Evolutionary conservation across 2,888 invertebrate species (phyloP).

Genomic region (Silvanus unidentatus): DNA sequence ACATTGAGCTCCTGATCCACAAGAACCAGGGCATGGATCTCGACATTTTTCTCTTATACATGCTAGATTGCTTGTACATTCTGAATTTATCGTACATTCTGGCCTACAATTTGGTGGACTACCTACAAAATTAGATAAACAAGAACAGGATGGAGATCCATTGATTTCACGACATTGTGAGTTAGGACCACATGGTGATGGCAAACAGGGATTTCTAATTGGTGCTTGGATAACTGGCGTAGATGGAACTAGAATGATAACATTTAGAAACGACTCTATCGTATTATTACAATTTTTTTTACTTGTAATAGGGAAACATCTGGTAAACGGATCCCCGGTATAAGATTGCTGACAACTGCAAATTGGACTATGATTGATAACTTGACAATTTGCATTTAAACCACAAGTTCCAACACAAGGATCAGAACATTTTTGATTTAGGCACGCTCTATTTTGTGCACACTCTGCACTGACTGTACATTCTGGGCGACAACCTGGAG

Average conservation of each 20-base stretch:
- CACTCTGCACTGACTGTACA: constrained; percentile 76
- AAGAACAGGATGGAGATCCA: constrained; percentile 59
- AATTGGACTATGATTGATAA: constrained; percentile 72
- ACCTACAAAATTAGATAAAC: constrained; percentile 60
- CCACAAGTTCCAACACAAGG: constrained; percentile 72
- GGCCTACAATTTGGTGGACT: constrained; percentile 67
- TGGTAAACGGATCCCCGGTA: constrained; percentile 65
- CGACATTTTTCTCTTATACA: constrained; percentile 69
- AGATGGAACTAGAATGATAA: constrained; percentile 23
- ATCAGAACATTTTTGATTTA: constrained; percentile 69
- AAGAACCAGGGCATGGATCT: constrained; percentile 69
- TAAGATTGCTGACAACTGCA: constrained; percentile 61
- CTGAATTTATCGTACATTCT: constrained; percentile 66
- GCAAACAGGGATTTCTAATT: constrained; percentile 59
- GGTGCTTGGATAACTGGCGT: constrained; percentile 27
- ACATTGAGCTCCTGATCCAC: constrained; percentile 60
- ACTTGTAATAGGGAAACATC: too few relatives aligned
- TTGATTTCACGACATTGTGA: constrained; percentile 59
- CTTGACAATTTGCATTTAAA: constrained; percentile 62
- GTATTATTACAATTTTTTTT: too few relatives aligned
- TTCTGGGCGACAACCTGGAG: constrained; percentile 72
- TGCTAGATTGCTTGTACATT: constrained; percentile 64
- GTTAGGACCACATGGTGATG: constrained; percentile 64
- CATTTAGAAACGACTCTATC: not conserved
- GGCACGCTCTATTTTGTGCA: constrained; percentile 63